phyloP scores from a whole-genome alignment of 2,888 invertebrate genomes.

The Dicranocentrus wangi region DNA sequence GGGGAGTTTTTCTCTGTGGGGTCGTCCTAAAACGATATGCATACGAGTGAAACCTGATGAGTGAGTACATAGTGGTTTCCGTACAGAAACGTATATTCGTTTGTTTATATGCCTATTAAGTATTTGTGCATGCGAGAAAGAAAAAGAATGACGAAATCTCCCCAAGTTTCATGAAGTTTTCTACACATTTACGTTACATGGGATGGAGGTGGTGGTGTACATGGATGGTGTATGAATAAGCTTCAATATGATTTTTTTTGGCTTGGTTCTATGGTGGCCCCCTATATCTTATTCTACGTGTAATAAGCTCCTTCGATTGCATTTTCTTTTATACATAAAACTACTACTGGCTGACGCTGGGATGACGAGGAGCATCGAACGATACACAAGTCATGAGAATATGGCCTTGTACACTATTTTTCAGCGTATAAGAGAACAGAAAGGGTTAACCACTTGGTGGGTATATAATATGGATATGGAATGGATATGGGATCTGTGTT shows the following conservation, averaged over 20 bases:
- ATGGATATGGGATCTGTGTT: no score
- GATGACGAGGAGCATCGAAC: slow-evolving; percentile 21
- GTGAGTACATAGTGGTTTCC: no score
- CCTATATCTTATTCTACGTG: slow-evolving; percentile 26
- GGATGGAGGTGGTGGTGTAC: not conserved
- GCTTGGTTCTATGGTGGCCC: no score
- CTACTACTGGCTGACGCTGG: no score
- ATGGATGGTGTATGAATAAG: not conserved
- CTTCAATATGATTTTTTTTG: no score
- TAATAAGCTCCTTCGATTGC: slow-evolving; percentile 37
- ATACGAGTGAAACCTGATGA: not conserved
- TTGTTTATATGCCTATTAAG: no score
- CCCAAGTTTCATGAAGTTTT: slow-evolving; percentile 8
- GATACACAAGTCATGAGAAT: slow-evolving; percentile 7
- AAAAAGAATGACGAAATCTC: slow-evolving; percentile 36
- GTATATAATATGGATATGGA: no score
- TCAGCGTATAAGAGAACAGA: no score
- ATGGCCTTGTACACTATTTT: slow-evolving; percentile 2
- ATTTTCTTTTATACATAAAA: not conserved
- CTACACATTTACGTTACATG: not conserved
- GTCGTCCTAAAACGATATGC: not conserved
- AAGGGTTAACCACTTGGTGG: no score
- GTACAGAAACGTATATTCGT: no score
- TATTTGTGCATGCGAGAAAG: slow-evolving; percentile 8
- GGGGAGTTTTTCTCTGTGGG: slow-evolving; percentile 20